phyloP scores from a whole-genome alignment of 2,888 invertebrate genomes.

The Ametastegia equiseti region DNA sequence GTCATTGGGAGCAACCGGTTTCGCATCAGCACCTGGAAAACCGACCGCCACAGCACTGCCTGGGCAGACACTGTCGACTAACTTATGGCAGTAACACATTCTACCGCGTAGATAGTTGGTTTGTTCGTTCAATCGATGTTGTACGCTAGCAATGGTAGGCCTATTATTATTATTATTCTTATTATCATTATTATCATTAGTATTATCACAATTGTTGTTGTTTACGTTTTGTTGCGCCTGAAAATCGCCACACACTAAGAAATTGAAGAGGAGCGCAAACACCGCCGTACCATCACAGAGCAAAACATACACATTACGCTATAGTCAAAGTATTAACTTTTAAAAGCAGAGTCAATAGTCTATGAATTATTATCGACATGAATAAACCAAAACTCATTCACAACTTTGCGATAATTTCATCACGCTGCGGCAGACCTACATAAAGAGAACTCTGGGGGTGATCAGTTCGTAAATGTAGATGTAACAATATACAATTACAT shows the following conservation, averaged over 20 bases:
- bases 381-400: background rate
- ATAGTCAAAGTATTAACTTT: background rate
- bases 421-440: background rate
- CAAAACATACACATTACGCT: background rate
- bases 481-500: background rate
- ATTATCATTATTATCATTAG: background rate
- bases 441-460: background rate
- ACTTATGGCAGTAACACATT: conserved; percentile 73
- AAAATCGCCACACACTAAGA: background rate
- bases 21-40: conserved; percentile 64
- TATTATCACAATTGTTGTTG: background rate
- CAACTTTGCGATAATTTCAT: background rate
- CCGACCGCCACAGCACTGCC: conserved; percentile 62
- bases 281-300: background rate
- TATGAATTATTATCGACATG: background rate
- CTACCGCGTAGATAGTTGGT: conserved; percentile 59
- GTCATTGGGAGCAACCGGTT: conserved; percentile 71
- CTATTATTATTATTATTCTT: conserved; percentile 21
- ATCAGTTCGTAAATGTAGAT: background rate
- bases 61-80: conserved; percentile 73
- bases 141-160: conserved; percentile 57
- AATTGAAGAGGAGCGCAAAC: background rate
- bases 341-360: background rate
- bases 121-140: conserved; percentile 67
- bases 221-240: background rate